These are phyloP conservation scores for Pogonocichla stellata DNA, from an alignment of 2,113 vertebrate species.

Conservation along the genomic window DNA sequence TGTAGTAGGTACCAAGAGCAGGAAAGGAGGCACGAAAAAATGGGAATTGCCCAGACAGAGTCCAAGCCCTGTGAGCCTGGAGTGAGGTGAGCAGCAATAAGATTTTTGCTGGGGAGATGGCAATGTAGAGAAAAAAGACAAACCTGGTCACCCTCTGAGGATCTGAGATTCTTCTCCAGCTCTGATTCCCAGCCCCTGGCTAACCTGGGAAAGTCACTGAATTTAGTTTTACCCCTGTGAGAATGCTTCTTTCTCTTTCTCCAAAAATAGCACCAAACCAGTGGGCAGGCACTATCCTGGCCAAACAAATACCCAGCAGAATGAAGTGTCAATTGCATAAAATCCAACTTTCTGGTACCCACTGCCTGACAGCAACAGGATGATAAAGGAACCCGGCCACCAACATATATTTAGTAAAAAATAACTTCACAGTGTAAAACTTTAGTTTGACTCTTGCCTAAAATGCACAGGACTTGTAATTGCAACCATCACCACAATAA, in stretches of 20 bases:
- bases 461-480: neutral
- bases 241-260: neutral
- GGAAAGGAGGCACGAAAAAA: neutral
- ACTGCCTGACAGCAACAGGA: neutral
- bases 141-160: neutral
- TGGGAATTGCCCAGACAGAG: neutral
- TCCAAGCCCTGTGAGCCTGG: neutral
- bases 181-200: neutral
- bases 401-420: neutral
- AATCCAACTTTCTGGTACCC: neutral
- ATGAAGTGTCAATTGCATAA: accelerated
- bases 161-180: neutral
- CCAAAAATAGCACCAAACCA: neutral
- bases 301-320: neutral
- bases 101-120: neutral
- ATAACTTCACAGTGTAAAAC: neutral
- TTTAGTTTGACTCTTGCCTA: neutral
- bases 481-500: neutral
- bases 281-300: neutral
- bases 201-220: neutral
- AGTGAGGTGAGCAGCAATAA: neutral
- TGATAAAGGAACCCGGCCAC: neutral
- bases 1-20: neutral
- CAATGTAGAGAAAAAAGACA: neutral
- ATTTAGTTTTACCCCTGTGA: neutral